Base-by-base conservation (phyloP, 92 coral and sea anemone species). In the Micromussa lordhowensis region DNA sequence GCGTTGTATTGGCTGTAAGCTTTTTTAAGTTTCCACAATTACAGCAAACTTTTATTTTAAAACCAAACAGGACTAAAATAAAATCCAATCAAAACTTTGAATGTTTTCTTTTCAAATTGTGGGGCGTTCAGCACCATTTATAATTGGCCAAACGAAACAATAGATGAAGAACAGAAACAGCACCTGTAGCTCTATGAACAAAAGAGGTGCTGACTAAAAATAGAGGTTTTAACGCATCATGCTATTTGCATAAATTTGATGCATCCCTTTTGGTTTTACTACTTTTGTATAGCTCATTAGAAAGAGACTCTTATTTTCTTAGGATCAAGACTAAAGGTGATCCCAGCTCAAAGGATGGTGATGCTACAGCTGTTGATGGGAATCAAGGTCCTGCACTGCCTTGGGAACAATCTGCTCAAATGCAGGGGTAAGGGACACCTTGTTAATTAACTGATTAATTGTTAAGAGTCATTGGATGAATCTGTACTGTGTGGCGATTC, bases 351-450 rank as follows among this genome's bases (percentile, higher is more conserved):
- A 77, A 82, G 36, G 81, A 87, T 54, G 96, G 93, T 17, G 80
- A 82, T 83, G 75, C 78, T n/a, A 88, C 94, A 22, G 84, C 85
- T 31, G 84, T 76, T 7, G 71, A 70, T 66, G 78, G 77, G 24
- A 68, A 87, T 13, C 91, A 89, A 26, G 96, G 96, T 30, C 96
- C 96, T 8, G 98, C 96, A 15, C 89, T 95, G 28, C 98, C 96
- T 0, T 95, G 98, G 98, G 98, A 95, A 71, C 95, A 93, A 86
- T 91, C 91, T 15, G 98, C 95, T 38, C 95, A 92, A 24, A 91
- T 90, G 68, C 98, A 93, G 70, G 94, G 96, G 98, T 95, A 88
- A 91, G 96, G 31, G 26, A 7, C 66, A 18, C 11, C 4, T 64
- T 59, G 0, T 9, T n/a, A 19, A 57, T 57, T 57, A 15, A 57